These are phyloP conservation scores for Eueides isabella DNA, from an alignment of 1,140 invertebrate genomes.

Conservation along the genomic window DNA sequence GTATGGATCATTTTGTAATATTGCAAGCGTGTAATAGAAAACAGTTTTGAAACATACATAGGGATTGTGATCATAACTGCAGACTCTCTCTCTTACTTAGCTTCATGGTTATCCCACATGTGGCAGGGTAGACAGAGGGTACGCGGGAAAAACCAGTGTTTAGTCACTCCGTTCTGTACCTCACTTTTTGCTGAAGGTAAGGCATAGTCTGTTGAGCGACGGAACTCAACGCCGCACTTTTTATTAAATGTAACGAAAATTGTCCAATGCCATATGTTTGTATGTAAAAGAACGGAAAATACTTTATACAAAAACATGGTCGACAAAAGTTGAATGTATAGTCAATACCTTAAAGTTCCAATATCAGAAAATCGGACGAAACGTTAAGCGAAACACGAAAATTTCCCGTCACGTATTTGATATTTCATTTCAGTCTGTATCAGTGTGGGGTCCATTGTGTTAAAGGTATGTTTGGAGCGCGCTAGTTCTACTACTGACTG, in stretches of 20 bases:
- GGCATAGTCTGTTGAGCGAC: no score
- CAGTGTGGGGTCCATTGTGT: constrained; percentile 12
- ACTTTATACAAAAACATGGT: not conserved
- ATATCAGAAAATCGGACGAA: constrained; percentile 18
- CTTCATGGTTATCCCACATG: no score
- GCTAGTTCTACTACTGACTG: not conserved
- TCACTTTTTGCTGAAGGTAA: no score
- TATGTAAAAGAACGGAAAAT: not conserved
- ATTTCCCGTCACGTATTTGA: constrained; percentile 40
- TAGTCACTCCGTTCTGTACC: no score
- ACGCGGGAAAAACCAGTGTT: no score
- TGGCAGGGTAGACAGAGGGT: no score
- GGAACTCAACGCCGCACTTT: no score
- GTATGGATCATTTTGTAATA: constrained; percentile 3
- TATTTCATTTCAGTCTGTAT: constrained; percentile 33
- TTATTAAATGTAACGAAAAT: not conserved
- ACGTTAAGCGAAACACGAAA: constrained; percentile 42
- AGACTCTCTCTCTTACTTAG: no score
- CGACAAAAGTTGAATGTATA: not conserved
- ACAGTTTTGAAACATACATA: not conserved
- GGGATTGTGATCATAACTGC: no score
- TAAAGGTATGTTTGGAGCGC: not conserved
- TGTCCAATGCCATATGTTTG: not conserved
- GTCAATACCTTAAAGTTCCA: constrained; percentile 21
- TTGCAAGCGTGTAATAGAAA: not conserved